Evolutionary conservation across 2,797 vertebrate genomes (phyloP), one percentile per base, ranked within the genome.

Genomic region (Orestias chungarensis): DNA sequence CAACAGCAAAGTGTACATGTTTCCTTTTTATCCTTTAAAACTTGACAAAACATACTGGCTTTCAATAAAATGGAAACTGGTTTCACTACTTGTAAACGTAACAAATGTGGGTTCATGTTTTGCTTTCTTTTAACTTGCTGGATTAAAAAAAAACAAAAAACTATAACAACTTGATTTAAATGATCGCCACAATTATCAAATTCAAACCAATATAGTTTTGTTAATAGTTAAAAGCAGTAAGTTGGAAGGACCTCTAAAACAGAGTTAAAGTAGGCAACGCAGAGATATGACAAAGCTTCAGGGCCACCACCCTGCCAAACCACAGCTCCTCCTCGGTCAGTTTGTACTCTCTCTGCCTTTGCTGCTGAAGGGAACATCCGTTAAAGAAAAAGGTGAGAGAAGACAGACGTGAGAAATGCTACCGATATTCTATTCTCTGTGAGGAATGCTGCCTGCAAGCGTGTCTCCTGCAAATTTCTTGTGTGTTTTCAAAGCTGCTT

Each of bases 381-480:
- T 81, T 76, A 74, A 88, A 80, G 80, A 78, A 46, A 66, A 74
- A 78, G 68, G 62, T 49, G 64, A n/a, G 68, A 71, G 77, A 82
- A 54, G 78, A 87, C 67, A 73, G 83, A 85, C 82, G 82, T 83
- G 75, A 85, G 82, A 86, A 87, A 86, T 7, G 69, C 79, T 67
- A 50, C 79, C 80, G 78, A 88, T 91, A 87, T 72, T 71, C 70
- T 76, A 88, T 90, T 88, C 89, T 62, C 66, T 87, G 80, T 88
- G 89, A 89, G 86, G 74, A 78, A 33, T 3, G 54, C 57, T 3
- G 80, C 64, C 64, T 75, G 46, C 38, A 57, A 75, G 73, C 40
- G 70, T 50, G 47, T 73, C 66, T 87, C 69, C 74, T 80, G 76
- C 87, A 80, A 78, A 74, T 77, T 69, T 83, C 54, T 64, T 73